A percentile compares a stretch with the other conserved stretches of the same genome.
Evolutionary conservation across 2,797 vertebrate species (phyloP).

Genomic region (Lithobates sylvaticus): DNA sequence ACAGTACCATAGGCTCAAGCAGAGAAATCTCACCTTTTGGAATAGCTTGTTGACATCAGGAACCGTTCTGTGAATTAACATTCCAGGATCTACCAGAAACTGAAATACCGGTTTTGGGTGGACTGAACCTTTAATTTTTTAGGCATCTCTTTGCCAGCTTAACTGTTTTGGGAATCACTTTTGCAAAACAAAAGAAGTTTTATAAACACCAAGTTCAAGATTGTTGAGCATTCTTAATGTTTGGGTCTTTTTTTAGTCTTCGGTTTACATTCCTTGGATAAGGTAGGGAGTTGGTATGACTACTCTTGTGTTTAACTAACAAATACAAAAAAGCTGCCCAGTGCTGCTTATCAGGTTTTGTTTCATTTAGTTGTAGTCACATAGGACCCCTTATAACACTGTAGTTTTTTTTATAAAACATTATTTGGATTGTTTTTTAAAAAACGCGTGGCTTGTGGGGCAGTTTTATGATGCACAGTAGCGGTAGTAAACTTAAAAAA

Average conservation of each 20-base stretch:
- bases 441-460: too few species aligned
- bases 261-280: slow-evolving; percentile 31
- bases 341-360: background rate
- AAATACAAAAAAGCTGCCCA: background rate
- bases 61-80: background rate
- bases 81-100: background rate
- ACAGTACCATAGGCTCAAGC: background rate
- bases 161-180: slow-evolving; percentile 20
- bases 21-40: background rate
- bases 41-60: background rate
- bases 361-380: background rate
- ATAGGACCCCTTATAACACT: background rate
- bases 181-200: slow-evolving; percentile 22
- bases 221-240: slow-evolving; percentile 27
- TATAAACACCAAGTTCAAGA: slow-evolving; percentile 26
- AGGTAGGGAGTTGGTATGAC: slow-evolving; percentile 39
- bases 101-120: background rate
- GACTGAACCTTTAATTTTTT: background rate
- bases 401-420: too few species aligned
- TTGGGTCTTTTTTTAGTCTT: slow-evolving; percentile 26
- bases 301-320: background rate
- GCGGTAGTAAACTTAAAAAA: too few species aligned
- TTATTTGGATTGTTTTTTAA: too few species aligned
- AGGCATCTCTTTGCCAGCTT: background rate
- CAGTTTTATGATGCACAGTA: too few species aligned